phyloP scores from a whole-genome alignment of 2,888 invertebrate genomes.

The Eristalis pertinax region DNA sequence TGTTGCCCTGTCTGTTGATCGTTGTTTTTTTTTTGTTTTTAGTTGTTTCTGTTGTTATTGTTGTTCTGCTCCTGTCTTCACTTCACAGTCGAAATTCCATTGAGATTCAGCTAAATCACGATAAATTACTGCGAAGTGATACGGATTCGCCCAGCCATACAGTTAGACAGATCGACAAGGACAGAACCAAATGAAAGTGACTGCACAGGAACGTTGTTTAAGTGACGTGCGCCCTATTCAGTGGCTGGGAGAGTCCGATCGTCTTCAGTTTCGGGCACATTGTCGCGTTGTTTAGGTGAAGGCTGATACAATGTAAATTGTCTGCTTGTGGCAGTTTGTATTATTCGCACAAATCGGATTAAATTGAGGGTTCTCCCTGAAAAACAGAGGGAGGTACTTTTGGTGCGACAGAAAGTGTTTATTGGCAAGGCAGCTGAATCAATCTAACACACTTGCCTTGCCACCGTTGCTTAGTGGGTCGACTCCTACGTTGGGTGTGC shows the following conservation, averaged over 20 bases:
- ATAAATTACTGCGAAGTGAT: slow-evolving; percentile 72
- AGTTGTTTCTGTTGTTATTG: slow-evolving; percentile 24
- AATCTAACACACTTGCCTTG: too few relatives aligned
- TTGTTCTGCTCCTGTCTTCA: slow-evolving; percentile 68
- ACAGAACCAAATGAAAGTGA: slow-evolving; percentile 44
- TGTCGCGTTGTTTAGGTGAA: neutral
- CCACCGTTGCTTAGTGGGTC: too few relatives aligned
- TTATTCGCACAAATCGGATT: too few relatives aligned
- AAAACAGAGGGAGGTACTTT: too few relatives aligned
- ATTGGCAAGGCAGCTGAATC: too few relatives aligned
- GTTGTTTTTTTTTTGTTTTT: slow-evolving; percentile 13
- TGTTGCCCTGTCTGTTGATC: neutral
- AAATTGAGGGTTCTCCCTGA: too few relatives aligned
- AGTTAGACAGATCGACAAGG: slow-evolving; percentile 65
- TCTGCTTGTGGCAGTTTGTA: neutral
- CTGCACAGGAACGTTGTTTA: neutral
- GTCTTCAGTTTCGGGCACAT: neutral
- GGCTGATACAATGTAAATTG: neutral
- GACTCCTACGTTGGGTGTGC: too few relatives aligned
- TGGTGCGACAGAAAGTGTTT: too few relatives aligned
- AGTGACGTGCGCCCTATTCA: neutral
- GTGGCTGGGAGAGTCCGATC: neutral
- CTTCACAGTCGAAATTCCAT: slow-evolving; percentile 68
- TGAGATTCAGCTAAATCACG: slow-evolving; percentile 72
- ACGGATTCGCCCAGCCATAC: slow-evolving; percentile 62